Percentiles rank a stretch among this genome's conserved stretches.
These are phyloP conservation scores for Brachionus plicatilis DNA, from an alignment of 1,140 invertebrate species.

Conservation along the genomic window DNA sequence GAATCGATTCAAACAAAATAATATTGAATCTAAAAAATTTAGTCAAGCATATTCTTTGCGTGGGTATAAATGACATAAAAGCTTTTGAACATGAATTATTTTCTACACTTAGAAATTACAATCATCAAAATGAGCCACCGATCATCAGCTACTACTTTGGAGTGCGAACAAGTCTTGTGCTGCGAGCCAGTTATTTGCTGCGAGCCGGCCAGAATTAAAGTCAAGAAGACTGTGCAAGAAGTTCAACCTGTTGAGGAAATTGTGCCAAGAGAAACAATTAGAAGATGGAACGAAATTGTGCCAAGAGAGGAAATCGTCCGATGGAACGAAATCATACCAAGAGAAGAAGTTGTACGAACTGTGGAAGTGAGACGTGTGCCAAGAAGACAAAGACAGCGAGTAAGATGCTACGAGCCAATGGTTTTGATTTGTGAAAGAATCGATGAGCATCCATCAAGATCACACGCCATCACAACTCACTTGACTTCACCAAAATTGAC, in stretches of 20 bases:
- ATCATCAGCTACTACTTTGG: not conserved
- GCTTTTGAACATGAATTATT: not conserved
- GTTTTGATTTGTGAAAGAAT: slow-evolving; percentile 20
- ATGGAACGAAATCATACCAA: slow-evolving; percentile 22
- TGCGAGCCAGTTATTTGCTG: not conserved
- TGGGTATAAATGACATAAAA: not conserved
- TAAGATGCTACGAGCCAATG: slow-evolving; percentile 21
- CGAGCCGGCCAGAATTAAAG: not conserved
- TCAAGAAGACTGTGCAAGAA: not conserved
- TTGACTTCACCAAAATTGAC: not conserved
- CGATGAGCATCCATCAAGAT: not conserved
- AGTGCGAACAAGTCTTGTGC: not conserved
- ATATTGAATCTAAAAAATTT: not conserved
- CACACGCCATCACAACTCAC: not conserved
- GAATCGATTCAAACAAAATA: not conserved
- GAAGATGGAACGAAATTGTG: slow-evolving; percentile 22
- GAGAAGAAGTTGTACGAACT: slow-evolving; percentile 3
- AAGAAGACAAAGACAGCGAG: not conserved
- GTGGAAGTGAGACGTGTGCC: not conserved
- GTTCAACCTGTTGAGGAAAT: not conserved
- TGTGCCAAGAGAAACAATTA: not conserved
- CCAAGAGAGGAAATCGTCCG: slow-evolving; percentile 8
- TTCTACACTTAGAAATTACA: not conserved
- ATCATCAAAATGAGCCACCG: not conserved
- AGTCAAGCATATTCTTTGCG: not conserved